Base-by-base conservation (phyloP, 1,140 invertebrate species). In the Anoplophora glabripennis region DNA sequence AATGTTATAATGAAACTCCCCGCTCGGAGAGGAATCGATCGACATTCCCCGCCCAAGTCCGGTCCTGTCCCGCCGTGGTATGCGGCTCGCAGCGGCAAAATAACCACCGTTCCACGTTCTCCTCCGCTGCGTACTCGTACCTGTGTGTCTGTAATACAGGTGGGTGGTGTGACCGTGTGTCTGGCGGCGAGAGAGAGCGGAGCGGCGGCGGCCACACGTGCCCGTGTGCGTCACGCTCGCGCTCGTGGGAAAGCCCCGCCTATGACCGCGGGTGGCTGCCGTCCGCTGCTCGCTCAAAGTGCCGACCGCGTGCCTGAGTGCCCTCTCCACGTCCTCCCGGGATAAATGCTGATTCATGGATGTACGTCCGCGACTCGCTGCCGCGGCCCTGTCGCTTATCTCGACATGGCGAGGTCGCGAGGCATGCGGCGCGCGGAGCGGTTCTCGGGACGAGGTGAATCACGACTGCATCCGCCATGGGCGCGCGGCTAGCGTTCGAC, bases 191-290 rank as follows among this genome's bases (percentile, higher is more conserved):
- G 33, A 36, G 47, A 47, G 45, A 28, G 15, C 21, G n/a, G 7
- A 35, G 12, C 14, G 15, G n/a, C 37, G 36, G 49, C 49, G 49
- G 49, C 40, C 55, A 62, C 68, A 70, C 68, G 68, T 70, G 68
- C 68, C 68, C 63, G 54, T 59, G 65, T 68, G 66, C 64, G 68
- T 70, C 68, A 70, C 68, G 68, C 66, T 70, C 66, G 61, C 65
- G 65, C 63, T 64, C 63, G 64, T 64, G 64, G 64, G 61, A 66
- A 66, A 63, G 59, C 60, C 57, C 59, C 65, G 57, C 65, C 65
- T 46, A 15, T 44, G 34, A 61, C 65, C 61, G 65, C 65, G 64
- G 64, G 64, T 66, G 64, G 61, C 61, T 66, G 61, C 57, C 53
- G 49, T 52, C 21, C 46, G 41, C 42, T 37, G 51, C 45, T 53